These are phyloP conservation scores for Callocephalon fimbriatum DNA, from an alignment of 2,113 vertebrate genomes.

Conservation along the genomic window DNA sequence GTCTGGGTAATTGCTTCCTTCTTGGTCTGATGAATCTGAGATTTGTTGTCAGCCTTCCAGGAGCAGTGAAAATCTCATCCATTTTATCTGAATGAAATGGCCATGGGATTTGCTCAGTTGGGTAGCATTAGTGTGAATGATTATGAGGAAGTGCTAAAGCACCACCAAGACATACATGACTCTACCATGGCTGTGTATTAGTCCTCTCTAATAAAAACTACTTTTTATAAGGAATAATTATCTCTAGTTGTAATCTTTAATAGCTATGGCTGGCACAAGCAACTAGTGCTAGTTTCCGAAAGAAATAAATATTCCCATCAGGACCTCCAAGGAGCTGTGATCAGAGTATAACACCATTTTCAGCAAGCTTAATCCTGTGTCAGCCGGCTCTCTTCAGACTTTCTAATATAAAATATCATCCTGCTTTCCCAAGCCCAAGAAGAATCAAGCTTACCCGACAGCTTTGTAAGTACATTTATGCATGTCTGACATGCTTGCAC, in stretches of 20 bases:
- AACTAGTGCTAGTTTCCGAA: not conserved
- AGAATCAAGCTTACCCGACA: not conserved
- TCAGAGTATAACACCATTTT: not conserved
- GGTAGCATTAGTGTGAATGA: slow-evolving; percentile 17
- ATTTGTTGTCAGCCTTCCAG: slow-evolving; percentile 58
- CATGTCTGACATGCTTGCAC: not conserved
- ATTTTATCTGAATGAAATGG: slow-evolving; percentile 36
- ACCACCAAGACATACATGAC: not conserved
- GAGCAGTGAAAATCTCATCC: slow-evolving; percentile 39
- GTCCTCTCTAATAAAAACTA: not conserved
- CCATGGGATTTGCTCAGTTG: slow-evolving; percentile 50
- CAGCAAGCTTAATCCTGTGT: not conserved
- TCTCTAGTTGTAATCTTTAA: not conserved
- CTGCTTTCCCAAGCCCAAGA: not conserved
- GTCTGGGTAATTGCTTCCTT: slow-evolving; percentile 43
- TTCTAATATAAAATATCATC: not conserved
- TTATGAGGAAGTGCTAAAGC: not conserved
- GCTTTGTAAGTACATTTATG: not conserved
- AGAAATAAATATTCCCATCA: not conserved
- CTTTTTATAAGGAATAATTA: slow-evolving; percentile 5
- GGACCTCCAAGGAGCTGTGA: not conserved
- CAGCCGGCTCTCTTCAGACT: not conserved
- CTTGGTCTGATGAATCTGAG: slow-evolving; percentile 43
- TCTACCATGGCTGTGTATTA: not conserved
- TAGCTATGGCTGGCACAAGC: not conserved